Evolutionary conservation across 2,888 invertebrate genomes (phyloP).

Genomic region (Myathropa florea): DNA sequence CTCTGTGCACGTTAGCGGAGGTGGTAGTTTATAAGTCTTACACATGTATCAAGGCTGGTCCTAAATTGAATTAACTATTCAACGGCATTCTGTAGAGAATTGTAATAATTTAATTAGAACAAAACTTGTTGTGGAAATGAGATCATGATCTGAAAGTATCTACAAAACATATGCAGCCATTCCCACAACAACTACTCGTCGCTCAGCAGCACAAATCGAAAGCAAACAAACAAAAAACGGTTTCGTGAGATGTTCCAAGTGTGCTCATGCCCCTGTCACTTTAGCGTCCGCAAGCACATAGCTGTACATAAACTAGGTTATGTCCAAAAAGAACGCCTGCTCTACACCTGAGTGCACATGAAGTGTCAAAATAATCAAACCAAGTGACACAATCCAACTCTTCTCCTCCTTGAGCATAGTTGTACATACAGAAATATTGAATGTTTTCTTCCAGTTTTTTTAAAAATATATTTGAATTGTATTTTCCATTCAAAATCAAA

Average conservation of each 20-base stretch:
- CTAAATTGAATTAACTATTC: conserved; percentile 9
- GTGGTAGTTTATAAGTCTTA: not conserved
- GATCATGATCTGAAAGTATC: conserved; percentile 17
- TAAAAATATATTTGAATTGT: conserved; percentile 11
- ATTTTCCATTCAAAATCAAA: conserved; percentile 25
- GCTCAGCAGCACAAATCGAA: not conserved
- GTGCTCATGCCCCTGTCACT: not conserved
- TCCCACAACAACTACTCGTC: conserved; percentile 15
- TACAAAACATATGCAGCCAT: conserved; percentile 3
- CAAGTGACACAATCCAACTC: not conserved
- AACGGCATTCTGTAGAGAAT: not conserved
- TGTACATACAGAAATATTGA: not conserved
- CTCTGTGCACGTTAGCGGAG: not conserved
- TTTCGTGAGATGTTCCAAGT: conserved; percentile 11
- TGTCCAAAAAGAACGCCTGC: not conserved
- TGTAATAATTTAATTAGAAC: conserved; percentile 13
- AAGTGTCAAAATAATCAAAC: not conserved
- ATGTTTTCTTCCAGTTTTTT: not conserved
- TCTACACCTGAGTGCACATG: not conserved
- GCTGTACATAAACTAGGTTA: conserved; percentile 21
- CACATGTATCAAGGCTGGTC: not conserved
- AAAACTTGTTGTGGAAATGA: conserved; percentile 11
- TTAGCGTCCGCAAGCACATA: not conserved
- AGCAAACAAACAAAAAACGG: conserved; percentile 13
- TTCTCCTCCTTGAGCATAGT: not conserved